phyloP scores from a whole-genome alignment of 2,888 invertebrate genomes.

The Lottia scabra region DNA sequence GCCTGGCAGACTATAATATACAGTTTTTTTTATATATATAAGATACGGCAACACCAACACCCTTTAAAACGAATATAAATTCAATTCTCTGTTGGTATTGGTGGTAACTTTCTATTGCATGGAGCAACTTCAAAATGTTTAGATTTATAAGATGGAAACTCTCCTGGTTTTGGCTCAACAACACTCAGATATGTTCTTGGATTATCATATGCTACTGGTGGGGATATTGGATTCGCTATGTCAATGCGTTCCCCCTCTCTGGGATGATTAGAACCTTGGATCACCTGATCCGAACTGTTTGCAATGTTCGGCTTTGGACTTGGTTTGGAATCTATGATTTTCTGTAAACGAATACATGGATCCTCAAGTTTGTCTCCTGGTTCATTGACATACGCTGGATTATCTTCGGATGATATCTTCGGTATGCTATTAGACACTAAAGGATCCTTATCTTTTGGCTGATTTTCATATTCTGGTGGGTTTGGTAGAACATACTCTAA shows the following conservation, averaged over 20 bases:
- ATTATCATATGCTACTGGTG: not conserved
- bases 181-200: constrained; percentile 8
- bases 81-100: constrained; percentile 6
- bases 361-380: not conserved
- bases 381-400: not conserved
- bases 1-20: no score
- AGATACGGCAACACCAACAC: no score
- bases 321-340: not conserved
- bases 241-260: no score
- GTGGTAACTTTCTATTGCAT: constrained; percentile 16
- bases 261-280: not conserved
- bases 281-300: not conserved
- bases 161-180: constrained; percentile 1
- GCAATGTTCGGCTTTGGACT: not conserved
- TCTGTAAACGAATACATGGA: not conserved
- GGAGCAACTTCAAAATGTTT: not conserved
- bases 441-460: not conserved
- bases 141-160: not conserved
- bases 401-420: not conserved
- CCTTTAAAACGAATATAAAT: no score
- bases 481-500: not conserved
- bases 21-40: no score
- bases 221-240: not conserved
- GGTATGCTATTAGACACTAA: not conserved
- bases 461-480: not conserved